A percentile compares a stretch with the other conserved stretches of the same genome.
Conservation (phyloP, 2,113 vertebrate species). For the Carlito syrichta region DNA sequence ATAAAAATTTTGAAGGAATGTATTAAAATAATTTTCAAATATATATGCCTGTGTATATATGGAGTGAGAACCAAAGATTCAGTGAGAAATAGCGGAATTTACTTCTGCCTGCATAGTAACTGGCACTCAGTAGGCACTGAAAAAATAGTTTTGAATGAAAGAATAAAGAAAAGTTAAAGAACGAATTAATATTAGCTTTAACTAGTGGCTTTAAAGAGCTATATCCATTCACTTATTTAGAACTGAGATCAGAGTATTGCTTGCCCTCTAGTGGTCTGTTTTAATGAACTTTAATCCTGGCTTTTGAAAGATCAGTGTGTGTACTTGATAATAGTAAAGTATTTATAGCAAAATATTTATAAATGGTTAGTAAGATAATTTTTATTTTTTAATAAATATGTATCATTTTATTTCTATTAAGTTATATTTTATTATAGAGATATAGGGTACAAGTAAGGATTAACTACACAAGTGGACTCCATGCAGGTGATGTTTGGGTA, state of each 20-base stretch:
- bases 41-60: background rate
- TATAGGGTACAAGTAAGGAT: no score
- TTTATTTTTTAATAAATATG: background rate
- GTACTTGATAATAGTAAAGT: background rate
- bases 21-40: background rate
- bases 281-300: background rate
- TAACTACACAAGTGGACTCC: no score
- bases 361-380: background rate
- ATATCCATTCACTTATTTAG: background rate
- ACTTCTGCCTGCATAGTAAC: background rate
- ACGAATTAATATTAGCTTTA: background rate
- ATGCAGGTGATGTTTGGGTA: no score
- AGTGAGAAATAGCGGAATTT: background rate
- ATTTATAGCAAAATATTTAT: background rate
- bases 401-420: no score
- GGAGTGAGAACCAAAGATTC: background rate
- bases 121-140: background rate
- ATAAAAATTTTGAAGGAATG: background rate
- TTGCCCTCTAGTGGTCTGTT: constrained; percentile 81
- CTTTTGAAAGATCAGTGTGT: constrained; percentile 25
- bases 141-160: background rate
- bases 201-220: background rate
- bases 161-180: background rate
- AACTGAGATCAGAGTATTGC: constrained; percentile 62
- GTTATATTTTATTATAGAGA: no score